These are phyloP conservation scores for Cheilosia soror DNA, from an alignment of 2,888 invertebrate genomes.

Conservation along the genomic window DNA sequence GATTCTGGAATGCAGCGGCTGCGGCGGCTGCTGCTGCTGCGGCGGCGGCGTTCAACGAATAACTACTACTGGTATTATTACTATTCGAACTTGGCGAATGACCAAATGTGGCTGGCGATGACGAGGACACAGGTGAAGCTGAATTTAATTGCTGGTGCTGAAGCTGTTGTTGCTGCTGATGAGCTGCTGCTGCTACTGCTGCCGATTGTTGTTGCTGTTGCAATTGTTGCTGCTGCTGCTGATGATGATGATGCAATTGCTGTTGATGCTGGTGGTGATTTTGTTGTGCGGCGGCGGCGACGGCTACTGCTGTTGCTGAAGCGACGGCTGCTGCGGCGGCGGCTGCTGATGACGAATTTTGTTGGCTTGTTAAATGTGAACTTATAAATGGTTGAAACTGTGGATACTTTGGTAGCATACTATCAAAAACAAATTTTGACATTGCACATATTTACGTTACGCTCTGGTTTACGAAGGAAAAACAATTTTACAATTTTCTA, in stretches of 20 bases:
- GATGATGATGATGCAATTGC: constrained; percentile 86
- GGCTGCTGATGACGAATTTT: constrained; percentile 88
- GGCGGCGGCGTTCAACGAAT: constrained; percentile 75
- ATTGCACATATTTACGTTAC: constrained; percentile 87
- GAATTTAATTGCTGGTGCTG: constrained; percentile 79
- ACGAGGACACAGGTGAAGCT: constrained; percentile 83
- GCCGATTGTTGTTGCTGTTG: constrained; percentile 76
- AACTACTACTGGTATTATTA: constrained; percentile 77
- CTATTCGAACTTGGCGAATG: constrained; percentile 77
- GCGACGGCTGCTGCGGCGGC: constrained; percentile 85
- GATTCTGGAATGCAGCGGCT: constrained; percentile 80
- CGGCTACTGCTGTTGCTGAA: constrained; percentile 81
- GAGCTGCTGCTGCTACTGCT: constrained; percentile 72
- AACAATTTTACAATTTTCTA: constrained; percentile 58
- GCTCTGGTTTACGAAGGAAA: constrained; percentile 77
- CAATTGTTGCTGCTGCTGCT: constrained; percentile 51
- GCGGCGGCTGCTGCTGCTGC: constrained; percentile 78
- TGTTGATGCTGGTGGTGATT: constrained; percentile 79
- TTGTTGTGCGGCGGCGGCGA: constrained; percentile 78
- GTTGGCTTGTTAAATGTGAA: constrained; percentile 84
- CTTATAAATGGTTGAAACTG: constrained; percentile 87
- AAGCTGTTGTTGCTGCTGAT: constrained; percentile 75
- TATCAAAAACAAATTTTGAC: constrained; percentile 99
- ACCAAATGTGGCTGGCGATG: constrained; percentile 78
- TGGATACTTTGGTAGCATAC: constrained; percentile 98